phyloP scores from a whole-genome alignment of 1,140 invertebrate species.

The Macrobrachium nipponense region DNA sequence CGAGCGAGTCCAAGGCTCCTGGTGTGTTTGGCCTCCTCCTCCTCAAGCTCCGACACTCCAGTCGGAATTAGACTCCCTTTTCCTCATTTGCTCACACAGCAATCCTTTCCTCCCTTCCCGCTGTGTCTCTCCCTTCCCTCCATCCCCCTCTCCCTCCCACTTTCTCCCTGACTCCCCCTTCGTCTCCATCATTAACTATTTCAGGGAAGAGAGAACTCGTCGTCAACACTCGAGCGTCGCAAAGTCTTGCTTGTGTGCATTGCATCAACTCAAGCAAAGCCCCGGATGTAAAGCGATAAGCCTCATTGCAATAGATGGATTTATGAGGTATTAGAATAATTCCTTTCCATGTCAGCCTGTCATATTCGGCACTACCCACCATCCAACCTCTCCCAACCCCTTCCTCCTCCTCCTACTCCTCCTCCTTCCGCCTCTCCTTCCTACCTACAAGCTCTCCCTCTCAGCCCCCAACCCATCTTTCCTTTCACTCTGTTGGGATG shows the following conservation, averaged over 20 bases:
- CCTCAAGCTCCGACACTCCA: background rate
- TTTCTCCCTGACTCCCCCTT: background rate
- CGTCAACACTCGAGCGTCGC: too few relatives aligned
- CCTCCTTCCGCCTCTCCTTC: constrained; percentile 11
- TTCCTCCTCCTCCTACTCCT: background rate
- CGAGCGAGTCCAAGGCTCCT: too few relatives aligned
- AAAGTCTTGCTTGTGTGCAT: constrained; percentile 9
- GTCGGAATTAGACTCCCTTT: background rate
- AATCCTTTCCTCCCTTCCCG: background rate
- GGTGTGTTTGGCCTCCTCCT: background rate
- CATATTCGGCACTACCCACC: constrained; percentile 16
- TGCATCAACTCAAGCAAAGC: too few relatives aligned
- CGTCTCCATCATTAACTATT: constrained; percentile 6
- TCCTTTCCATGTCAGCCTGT: constrained; percentile 10
- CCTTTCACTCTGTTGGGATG: background rate
- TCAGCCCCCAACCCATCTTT: background rate
- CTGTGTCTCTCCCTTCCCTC: background rate
- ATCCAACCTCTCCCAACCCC: background rate
- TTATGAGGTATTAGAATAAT: too few relatives aligned
- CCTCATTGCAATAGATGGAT: too few relatives aligned
- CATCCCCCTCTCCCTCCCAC: background rate
- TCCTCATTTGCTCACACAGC: background rate
- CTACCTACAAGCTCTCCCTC: background rate
- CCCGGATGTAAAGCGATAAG: too few relatives aligned
- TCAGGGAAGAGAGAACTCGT: too few relatives aligned